Percentiles rank a stretch among this genome's conserved stretches.
Conservation (phyloP, 2,797 vertebrate species). For the Clarias fuscus region DNA sequence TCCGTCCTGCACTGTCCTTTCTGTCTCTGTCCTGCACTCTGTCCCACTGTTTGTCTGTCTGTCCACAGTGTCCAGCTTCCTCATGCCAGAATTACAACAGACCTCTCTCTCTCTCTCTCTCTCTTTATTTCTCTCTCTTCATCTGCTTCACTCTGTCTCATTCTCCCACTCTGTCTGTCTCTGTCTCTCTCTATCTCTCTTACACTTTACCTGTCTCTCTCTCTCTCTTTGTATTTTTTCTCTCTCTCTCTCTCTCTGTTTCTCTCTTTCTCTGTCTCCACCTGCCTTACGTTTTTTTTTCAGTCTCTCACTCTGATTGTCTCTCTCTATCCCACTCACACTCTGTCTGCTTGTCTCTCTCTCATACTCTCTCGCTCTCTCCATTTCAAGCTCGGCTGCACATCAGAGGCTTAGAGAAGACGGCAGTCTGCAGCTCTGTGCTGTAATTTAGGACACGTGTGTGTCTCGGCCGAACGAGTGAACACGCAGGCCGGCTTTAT, state of each 20-base stretch:
- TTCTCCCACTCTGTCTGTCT: conserved; percentile 2
- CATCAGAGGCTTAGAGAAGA: conserved; percentile 54
- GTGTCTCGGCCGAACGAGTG: not conserved
- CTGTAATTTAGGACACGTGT: conserved; percentile 51
- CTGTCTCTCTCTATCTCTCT: fast-evolving
- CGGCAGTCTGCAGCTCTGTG: conserved; percentile 45
- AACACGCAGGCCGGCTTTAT: not conserved
- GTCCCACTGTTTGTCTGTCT: not conserved
- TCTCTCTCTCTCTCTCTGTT: not conserved
- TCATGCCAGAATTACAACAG: no score
- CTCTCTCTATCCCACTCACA: not conserved
- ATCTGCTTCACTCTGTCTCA: no score
- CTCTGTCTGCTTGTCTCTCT: not conserved
- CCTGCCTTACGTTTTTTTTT: not conserved
- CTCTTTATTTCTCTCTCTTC: not conserved
- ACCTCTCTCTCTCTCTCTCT: no score
- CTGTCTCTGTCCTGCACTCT: not conserved
- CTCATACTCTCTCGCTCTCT: conserved; percentile 40
- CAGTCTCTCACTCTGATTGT: not conserved
- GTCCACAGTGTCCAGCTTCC: no score
- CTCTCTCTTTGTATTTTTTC: not conserved
- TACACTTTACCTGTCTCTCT: not conserved
- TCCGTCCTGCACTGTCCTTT: no score
- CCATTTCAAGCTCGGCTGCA: conserved; percentile 61
- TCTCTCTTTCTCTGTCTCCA: not conserved